Conservation (phyloP, 2,888 invertebrate species). For the Scaptomyza flava region DNA sequence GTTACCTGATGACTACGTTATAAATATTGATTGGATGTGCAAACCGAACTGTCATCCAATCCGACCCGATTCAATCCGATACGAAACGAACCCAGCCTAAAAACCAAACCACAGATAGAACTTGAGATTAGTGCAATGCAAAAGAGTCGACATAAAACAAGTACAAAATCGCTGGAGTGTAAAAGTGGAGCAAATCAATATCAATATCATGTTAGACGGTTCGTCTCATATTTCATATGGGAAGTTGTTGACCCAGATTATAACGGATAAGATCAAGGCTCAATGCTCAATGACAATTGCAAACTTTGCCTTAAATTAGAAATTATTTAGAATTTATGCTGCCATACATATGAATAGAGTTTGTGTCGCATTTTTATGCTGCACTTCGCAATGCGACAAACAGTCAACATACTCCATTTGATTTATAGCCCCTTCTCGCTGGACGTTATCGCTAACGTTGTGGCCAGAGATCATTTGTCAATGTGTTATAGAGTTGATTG, state of each 20-base stretch:
- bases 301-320: slow-evolving; percentile 7
- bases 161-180: slow-evolving; percentile 44
- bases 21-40: slow-evolving; percentile 25
- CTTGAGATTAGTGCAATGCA: slow-evolving; percentile 52
- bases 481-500: slow-evolving; percentile 52
- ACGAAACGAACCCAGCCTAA: slow-evolving; percentile 7
- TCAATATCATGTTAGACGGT: slow-evolving; percentile 41
- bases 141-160: slow-evolving; percentile 20
- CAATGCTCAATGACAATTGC: slow-evolving; percentile 34
- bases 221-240: slow-evolving; percentile 42
- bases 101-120: slow-evolving; percentile 69
- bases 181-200: slow-evolving; percentile 63
- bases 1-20: slow-evolving; percentile 21
- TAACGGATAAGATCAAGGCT: slow-evolving; percentile 62
- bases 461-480: slow-evolving; percentile 71
- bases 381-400: slow-evolving; percentile 34
- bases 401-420: slow-evolving; percentile 44
- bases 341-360: slow-evolving; percentile 1
- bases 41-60: slow-evolving; percentile 12
- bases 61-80: slow-evolving; percentile 2
- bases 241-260: slow-evolving; percentile 65
- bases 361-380: slow-evolving; percentile 9
- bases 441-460: slow-evolving; percentile 52
- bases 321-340: background rate
- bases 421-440: slow-evolving; percentile 36